Evolutionary conservation across 2,888 invertebrate genomes (phyloP), one percentile per base, ranked within the genome.

Genomic region (Xanthorhoe designata): DNA sequence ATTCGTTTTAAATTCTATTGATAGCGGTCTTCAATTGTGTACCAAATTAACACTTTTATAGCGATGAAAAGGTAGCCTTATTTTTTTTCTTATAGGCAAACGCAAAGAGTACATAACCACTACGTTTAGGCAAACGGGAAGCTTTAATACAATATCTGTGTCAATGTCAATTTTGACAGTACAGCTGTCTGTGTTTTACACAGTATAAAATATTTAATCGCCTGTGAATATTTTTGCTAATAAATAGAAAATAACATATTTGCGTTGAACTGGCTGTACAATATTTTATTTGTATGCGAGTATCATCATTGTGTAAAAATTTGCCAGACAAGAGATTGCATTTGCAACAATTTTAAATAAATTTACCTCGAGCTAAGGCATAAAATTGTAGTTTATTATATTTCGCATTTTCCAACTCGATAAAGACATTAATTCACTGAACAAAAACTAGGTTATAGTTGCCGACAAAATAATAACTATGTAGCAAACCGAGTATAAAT

Each of bases 1-100:
- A 68, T 71, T 71, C 65, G 59, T 71, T 72, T 74, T 61, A 69
- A 66, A 72, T 69, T 70, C 69, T 70, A 63, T 66, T 63, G 69
- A 66, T 63, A 55, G 69, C 60, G 47, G 53, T 67, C 50, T 62
- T 60, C 64, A 69, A 66, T 70, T 70, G 50, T 65, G 62, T 58
- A 54, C 56, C 52, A 42, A 68, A 61, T 64, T 64, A 73, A 58
- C 54, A 38, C 58, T 62, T 73, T 69, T 64, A 68, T 54, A 58
- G 60, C 62, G 51, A 50, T 29, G 42, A 64, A 52, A 50, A 29
- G 38, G 10, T 55, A 24, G 51, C 51, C 15, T 61, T 55, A 49
- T 66, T 53, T 66, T 61, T 35, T 42, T 42, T 13, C 10, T 42
- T 42, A 42, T 13, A 13, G 38, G 3, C 35, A 2, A 10, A 35